These are phyloP conservation scores for Sminthopsis crassicaudata DNA, from an alignment of 2,113 vertebrate species.

Conservation along the genomic window DNA sequence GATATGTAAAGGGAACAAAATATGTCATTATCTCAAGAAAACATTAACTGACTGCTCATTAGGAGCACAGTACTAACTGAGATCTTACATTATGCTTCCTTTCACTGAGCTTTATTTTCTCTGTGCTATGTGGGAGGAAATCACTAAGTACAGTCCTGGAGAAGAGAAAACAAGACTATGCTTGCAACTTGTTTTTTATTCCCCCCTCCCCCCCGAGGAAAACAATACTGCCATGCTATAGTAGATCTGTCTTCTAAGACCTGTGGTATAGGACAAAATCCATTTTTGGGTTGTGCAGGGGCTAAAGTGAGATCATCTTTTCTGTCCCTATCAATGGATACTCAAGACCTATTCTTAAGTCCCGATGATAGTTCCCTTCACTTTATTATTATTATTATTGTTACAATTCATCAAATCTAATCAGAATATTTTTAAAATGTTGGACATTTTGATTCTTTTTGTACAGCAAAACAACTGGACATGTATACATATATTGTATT, in stretches of 20 bases:
- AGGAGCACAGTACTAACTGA: not conserved
- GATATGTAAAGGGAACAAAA: not conserved
- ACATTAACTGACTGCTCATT: not conserved
- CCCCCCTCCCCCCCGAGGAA: not conserved
- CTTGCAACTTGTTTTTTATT: not conserved
- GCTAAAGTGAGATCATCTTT: not conserved
- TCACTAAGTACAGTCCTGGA: not conserved
- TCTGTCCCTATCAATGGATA: not conserved
- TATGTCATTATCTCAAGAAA: not conserved
- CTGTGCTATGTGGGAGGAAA: not conserved
- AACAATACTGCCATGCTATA: not conserved
- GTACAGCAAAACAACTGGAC: too few species aligned
- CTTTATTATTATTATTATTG: not conserved
- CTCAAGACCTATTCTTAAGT: not conserved
- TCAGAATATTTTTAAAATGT: not conserved
- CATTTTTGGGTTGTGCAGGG: not conserved
- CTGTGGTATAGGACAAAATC: not conserved
- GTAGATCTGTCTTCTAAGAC: not conserved
- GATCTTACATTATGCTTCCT: not conserved
- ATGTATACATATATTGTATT: too few species aligned
- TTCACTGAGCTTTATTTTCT: not conserved
- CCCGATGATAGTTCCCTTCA: not conserved
- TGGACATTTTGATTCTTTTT: too few species aligned
- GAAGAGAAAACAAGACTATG: not conserved
- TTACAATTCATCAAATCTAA: not conserved